Evolutionary conservation across 1,140 invertebrate genomes (phyloP).

Genomic region (Neomicropteryx cornuta): DNA sequence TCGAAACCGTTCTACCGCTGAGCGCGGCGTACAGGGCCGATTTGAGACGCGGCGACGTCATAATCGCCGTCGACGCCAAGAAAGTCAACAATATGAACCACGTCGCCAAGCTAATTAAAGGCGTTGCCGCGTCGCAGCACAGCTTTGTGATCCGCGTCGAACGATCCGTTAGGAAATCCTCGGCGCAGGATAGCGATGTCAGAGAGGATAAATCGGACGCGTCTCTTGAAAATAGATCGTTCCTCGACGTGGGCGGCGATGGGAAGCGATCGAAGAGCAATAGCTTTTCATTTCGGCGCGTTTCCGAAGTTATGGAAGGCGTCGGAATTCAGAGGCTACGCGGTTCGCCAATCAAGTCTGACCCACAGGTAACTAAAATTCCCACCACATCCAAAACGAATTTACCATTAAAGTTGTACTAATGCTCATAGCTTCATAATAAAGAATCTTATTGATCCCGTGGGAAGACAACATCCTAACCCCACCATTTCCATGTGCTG

Average conservation of each 20-base stretch:
- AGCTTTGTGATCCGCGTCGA: background rate
- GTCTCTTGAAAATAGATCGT: too few species aligned
- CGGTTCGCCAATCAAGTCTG: constrained; percentile 23
- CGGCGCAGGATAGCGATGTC: constrained; percentile 26
- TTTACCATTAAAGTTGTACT: too few species aligned
- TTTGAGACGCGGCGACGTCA: constrained; percentile 63
- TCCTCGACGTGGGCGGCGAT: constrained; percentile 41
- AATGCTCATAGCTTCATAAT: too few species aligned
- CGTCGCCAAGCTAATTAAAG: constrained; percentile 56
- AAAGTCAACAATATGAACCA: constrained; percentile 61
- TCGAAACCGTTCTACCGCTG: constrained; percentile 64
- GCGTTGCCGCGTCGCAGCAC: constrained; percentile 18
- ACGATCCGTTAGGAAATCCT: background rate
- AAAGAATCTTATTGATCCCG: too few species aligned
- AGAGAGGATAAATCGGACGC: too few species aligned
- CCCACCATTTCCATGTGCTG: too few species aligned
- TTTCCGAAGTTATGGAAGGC: constrained; percentile 38
- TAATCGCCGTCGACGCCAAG: constrained; percentile 72
- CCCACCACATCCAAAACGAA: constrained; percentile 20
- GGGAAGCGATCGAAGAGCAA: constrained; percentile 23
- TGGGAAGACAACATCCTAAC: too few species aligned
- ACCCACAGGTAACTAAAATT: constrained; percentile 23
- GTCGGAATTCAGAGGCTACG: constrained; percentile 32
- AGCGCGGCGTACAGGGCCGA: constrained; percentile 68
- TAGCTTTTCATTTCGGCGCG: constrained; percentile 32